Evolutionary conservation across 2,113 vertebrate genomes (phyloP), one percentile per base, ranked within the genome.

Genomic region (Isichthys henryi): DNA sequence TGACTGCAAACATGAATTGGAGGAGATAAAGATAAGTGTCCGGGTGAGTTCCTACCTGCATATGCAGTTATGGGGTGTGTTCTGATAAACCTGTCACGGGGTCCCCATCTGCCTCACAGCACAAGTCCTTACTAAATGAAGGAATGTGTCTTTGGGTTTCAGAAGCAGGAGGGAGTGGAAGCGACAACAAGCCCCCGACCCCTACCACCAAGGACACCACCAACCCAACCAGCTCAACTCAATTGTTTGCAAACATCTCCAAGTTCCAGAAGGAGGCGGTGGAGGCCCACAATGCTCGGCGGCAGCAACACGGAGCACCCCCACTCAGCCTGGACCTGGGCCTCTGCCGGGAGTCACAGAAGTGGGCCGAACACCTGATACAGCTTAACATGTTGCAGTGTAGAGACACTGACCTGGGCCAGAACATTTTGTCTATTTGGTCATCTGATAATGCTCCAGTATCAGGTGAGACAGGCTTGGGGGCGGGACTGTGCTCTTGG

Each of bases 351-450:
- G 89, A 91, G 7, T 90, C 93, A 0, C 92, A 93, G 90, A 88
- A 90, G 39, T 95, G 94, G 94, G 94, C 94, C 0, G 89, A 93
- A 5, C 90, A 94, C 82, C 92, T 95, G 45, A 85, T 93, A 45
- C 90, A 90, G 15, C 90, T 83, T 70, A 92, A 77, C 35, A 88
- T 89, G 5, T 90, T 95, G 77, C 88, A 92, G 87, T 94, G 94
- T 88, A 94, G 94, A 86, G 88, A 91, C 50, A 90, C 90, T 17
- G 49, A 90, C 46, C 77, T 92, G 35, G 94, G 94, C 5, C 92
- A 95, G 91, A 95, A 95, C 89, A 80, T 95, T 19, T 95, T 91
- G 89, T 94, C 93, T 82, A 85, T 90, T 45, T 95, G 91, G 91
- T 93, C 92, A 90, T 94, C 93, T 7, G 43, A 56, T 21, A 49